Conservation (phyloP, 1,140 invertebrate species). For the Lepidurus apus region DNA sequence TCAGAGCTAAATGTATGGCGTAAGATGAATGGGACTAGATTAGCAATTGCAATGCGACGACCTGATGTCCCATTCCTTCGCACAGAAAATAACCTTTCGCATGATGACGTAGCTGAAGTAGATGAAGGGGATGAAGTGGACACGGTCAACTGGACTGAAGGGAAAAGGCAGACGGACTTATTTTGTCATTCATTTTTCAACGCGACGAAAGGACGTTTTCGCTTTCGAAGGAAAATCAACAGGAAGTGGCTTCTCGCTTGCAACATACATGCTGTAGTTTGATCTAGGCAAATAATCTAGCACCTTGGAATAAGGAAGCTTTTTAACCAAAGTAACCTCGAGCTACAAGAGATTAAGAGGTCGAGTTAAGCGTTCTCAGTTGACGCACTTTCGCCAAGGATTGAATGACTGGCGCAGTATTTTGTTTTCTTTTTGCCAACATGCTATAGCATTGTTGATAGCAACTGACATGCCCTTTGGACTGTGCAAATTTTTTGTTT, state of each 20-base stretch:
- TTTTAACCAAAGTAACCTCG: background rate
- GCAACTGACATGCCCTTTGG: background rate
- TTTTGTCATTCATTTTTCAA: background rate
- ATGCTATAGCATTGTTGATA: background rate
- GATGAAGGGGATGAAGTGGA: no score
- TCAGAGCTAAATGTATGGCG: background rate
- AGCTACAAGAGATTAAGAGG: background rate
- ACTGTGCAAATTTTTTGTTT: background rate
- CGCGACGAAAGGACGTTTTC: background rate
- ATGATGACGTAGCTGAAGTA: background rate
- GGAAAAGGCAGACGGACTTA: background rate
- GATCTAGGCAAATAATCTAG: background rate
- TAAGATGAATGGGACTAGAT: constrained; percentile 1
- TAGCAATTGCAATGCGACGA: background rate
- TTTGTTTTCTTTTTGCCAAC: background rate
- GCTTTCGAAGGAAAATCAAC: background rate
- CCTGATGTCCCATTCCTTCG: background rate
- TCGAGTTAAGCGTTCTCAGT: background rate
- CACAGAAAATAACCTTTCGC: background rate
- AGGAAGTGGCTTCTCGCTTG: background rate
- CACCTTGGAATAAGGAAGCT: background rate
- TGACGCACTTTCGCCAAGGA: constrained; percentile 14
- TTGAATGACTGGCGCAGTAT: background rate
- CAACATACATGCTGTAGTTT: background rate
- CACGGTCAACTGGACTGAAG: no score